Percentiles rank a stretch among this genome's conserved stretches.
These are phyloP conservation scores for Oxyruncus cristatus DNA, from an alignment of 2,113 vertebrate species.

Conservation along the genomic window DNA sequence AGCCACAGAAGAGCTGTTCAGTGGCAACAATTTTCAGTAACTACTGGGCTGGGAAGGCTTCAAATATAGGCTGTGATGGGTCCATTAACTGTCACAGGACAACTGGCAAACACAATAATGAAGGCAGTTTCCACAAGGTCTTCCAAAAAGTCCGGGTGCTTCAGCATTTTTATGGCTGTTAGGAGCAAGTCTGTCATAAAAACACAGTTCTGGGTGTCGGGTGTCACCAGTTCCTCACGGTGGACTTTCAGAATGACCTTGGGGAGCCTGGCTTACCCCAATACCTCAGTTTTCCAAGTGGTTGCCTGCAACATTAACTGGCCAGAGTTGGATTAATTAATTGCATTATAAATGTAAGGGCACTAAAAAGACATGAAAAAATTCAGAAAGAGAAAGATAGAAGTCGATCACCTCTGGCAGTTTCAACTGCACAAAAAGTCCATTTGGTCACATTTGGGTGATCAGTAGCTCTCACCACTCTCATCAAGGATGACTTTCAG, in stretches of 20 bases:
- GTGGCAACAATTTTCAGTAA: neutral
- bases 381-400: neutral
- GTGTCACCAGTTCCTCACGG: neutral
- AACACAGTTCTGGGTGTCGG: neutral
- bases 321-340: neutral
- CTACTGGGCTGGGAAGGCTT: neutral
- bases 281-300: neutral
- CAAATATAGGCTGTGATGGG: neutral
- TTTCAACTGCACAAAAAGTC: conserved; percentile 35
- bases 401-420: conserved; percentile 24
- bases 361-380: conserved; percentile 2
- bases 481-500: conserved; percentile 17
- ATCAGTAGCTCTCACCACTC: neutral
- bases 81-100: neutral
- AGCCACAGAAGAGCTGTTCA: neutral
- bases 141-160: neutral
- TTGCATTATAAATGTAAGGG: neutral
- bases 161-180: neutral
- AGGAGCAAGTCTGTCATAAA: neutral
- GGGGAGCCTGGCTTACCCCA: neutral
- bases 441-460: conserved; percentile 38
- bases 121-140: neutral
- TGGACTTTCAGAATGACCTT: neutral
- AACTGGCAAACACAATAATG: neutral
- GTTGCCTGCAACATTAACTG: neutral